phyloP scores from a whole-genome alignment of 2,888 invertebrate genomes.

The Apamea monoglypha region DNA sequence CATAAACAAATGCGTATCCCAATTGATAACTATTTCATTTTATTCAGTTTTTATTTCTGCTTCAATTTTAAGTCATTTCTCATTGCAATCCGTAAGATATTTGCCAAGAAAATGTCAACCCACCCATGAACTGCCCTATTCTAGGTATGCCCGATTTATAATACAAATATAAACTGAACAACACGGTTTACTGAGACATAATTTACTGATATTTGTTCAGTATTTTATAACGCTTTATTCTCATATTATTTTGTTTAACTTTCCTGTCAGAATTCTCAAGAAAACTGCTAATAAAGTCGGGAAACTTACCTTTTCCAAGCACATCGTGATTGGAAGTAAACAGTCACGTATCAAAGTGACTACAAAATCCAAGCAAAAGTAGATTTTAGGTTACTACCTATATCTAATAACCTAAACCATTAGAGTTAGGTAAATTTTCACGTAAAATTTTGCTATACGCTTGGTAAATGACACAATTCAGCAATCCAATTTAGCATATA shows the following conservation, averaged over 20 bases:
- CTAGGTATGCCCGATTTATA: not conserved
- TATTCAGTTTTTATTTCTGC: not conserved
- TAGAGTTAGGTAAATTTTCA: too few species aligned
- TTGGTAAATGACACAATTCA: too few species aligned
- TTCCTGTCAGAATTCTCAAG: not conserved
- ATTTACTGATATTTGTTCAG: not conserved
- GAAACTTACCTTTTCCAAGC: not conserved
- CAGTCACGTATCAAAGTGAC: not conserved
- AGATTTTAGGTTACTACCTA: not conserved
- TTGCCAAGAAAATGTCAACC: not conserved
- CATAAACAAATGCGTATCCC: not conserved
- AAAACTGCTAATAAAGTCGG: not conserved
- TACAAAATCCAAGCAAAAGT: conserved; percentile 1
- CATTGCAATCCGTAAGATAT: not conserved
- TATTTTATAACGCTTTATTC: not conserved
- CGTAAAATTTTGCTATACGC: too few species aligned
- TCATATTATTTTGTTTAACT: not conserved
- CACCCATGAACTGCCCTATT: not conserved
- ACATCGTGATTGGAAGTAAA: not conserved
- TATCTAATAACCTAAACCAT: too few species aligned
- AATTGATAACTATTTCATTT: not conserved
- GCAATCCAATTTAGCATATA: not conserved
- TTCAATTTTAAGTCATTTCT: not conserved
- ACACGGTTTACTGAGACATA: not conserved
- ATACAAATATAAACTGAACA: not conserved